Evolutionary conservation across 2,888 invertebrate species (phyloP).

Genomic region (Drosophila nr. fundita): DNA sequence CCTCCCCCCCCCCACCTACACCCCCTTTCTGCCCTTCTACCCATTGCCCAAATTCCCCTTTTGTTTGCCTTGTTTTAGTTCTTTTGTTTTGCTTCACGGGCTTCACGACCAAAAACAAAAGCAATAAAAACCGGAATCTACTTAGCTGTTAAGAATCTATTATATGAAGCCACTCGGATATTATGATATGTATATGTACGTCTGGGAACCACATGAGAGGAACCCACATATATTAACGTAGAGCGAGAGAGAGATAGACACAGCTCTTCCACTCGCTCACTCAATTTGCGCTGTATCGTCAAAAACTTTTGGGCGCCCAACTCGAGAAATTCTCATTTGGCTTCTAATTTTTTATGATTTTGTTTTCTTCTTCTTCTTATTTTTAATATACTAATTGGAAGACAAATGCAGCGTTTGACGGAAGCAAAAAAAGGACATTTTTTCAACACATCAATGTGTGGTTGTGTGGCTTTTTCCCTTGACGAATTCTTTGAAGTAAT

Average conservation of each 20-base stretch:
- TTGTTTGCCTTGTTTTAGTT: constrained; percentile 9
- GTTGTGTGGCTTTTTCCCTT: constrained; percentile 12
- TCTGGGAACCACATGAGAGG: background rate
- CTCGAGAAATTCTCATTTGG: constrained; percentile 37
- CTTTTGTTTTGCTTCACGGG: constrained; percentile 47
- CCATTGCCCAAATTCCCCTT: constrained; percentile 5
- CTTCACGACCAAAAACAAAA: constrained; percentile 49
- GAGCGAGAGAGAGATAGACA: background rate
- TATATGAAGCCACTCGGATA: constrained; percentile 52
- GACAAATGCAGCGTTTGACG: constrained; percentile 38
- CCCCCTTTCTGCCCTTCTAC: background rate
- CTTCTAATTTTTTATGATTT: constrained; percentile 12
- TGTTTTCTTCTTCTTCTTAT: constrained; percentile 7
- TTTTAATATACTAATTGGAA: constrained; percentile 57
- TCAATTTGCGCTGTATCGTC: constrained; percentile 14
- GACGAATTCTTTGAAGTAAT: background rate
- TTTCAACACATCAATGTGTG: constrained; percentile 13
- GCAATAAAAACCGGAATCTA: constrained; percentile 64
- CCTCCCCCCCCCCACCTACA: constrained; percentile 2
- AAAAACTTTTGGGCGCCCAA: constrained; percentile 26
- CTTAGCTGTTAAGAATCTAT: constrained; percentile 65
- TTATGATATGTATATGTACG: constrained; percentile 32
- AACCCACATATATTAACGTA: background rate
- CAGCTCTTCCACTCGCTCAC: background rate
- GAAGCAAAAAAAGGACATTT: background rate